These are phyloP conservation scores for Fragum sueziense DNA, from an alignment of 2,888 invertebrate genomes.

Conservation along the genomic window DNA sequence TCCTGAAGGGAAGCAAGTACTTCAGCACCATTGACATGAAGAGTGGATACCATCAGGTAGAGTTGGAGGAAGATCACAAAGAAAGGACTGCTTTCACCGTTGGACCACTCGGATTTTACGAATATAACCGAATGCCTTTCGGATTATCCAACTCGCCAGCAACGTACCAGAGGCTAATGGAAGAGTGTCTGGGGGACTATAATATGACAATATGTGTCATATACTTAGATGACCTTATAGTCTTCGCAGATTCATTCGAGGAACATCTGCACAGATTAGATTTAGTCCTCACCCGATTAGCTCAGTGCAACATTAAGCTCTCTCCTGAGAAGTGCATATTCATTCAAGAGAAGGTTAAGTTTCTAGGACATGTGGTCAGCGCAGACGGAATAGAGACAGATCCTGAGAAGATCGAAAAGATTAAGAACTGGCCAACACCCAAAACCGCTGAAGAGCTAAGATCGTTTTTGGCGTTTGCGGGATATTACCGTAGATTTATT, in stretches of 20 bases:
- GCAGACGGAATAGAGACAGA: conserved; percentile 35
- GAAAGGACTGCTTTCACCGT: conserved; percentile 25
- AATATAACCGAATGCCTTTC: too few species aligned
- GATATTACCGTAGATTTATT: conserved; percentile 50
- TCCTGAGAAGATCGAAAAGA: conserved; percentile 21
- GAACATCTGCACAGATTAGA: conserved; percentile 47
- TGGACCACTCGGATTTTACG: conserved; percentile 25
- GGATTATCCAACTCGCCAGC: conserved; percentile 38
- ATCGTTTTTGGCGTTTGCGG: conserved; percentile 48
- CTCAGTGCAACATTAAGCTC: conserved; percentile 35
- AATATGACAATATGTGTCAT: conserved; percentile 37
- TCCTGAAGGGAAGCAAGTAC: too few species aligned
- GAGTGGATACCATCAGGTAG: conserved; percentile 17
- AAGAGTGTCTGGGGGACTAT: conserved; percentile 29
- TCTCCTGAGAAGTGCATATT: conserved; percentile 53
- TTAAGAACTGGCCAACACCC: conserved; percentile 45
- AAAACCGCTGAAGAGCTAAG: conserved; percentile 37
- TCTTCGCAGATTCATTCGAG: conserved; percentile 43
- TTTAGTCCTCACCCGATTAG: conserved; percentile 31
- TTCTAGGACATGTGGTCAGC: conserved; percentile 47
- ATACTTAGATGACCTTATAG: conserved; percentile 60
- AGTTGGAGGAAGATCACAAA: conserved; percentile 15
- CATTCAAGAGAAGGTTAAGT: conserved; percentile 27
- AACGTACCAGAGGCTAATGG: conserved; percentile 49
- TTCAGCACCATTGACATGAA: conserved; percentile 20